Percentiles rank a stretch among this genome's conserved stretches.
Conservation (phyloP, 2,797 vertebrate genomes). For the Antrozous pallidus region DNA sequence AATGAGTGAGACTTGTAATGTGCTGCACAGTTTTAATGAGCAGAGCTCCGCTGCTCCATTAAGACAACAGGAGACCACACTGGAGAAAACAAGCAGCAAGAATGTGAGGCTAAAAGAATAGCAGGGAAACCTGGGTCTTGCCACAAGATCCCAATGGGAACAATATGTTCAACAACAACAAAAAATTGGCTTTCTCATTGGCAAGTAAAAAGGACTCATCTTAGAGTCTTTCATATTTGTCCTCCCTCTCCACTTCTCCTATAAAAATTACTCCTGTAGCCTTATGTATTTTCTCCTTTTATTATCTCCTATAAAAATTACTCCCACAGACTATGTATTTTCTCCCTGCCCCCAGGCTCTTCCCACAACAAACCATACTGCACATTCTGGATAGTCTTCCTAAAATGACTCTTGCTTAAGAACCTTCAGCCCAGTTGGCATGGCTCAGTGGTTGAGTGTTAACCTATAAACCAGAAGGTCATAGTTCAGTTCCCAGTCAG, state of each 20-base stretch:
- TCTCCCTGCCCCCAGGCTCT: not conserved
- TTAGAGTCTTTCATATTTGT: not conserved
- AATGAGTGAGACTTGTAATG: slow-evolving; percentile 70
- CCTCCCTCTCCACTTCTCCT: not conserved
- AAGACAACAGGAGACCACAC: slow-evolving; percentile 66
- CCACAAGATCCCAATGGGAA: slow-evolving; percentile 19
- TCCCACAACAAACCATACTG: not conserved
- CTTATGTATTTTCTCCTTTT: not conserved
- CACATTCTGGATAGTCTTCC: not conserved
- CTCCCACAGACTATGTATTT: not conserved
- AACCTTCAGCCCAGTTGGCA: not conserved
- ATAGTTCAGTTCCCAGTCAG: no score
- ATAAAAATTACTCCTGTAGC: no score
- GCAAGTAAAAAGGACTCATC: slow-evolving; percentile 15
- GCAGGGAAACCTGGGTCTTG: slow-evolving; percentile 28
- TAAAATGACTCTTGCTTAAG: not conserved
- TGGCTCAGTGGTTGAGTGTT: no score
- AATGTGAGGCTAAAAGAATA: slow-evolving; percentile 8
- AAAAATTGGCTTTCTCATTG: slow-evolving; percentile 41
- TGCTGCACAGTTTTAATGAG: slow-evolving; percentile 68
- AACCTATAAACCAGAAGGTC: no score
- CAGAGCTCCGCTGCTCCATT: slow-evolving; percentile 51
- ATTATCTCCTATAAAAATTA: not conserved
- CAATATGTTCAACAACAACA: slow-evolving; percentile 34
- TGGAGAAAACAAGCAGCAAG: slow-evolving; percentile 56